Evolutionary conservation across 2,113 vertebrate species (phyloP).

Genomic region (Chinchilla lanigera): DNA sequence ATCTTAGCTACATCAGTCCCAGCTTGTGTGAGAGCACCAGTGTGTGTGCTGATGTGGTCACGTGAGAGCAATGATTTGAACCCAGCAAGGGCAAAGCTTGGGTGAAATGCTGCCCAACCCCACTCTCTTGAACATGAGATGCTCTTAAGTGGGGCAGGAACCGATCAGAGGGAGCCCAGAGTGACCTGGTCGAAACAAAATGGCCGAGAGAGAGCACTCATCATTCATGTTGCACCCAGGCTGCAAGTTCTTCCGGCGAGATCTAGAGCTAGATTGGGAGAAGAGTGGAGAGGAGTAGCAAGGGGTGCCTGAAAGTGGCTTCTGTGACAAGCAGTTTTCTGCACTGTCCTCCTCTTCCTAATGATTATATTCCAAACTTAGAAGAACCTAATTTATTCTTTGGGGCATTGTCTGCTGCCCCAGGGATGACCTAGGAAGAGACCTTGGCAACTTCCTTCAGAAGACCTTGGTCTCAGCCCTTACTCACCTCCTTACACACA

Average conservation of each 20-base stretch:
- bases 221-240: conserved; percentile 47
- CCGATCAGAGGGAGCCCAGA: not conserved
- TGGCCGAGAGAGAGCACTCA: conserved; percentile 19
- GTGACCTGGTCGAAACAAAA: conserved; percentile 42
- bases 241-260: conserved; percentile 12
- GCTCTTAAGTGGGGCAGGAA: conserved; percentile 53
- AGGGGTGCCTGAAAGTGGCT: not conserved
- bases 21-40: conserved; percentile 65
- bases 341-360: not conserved
- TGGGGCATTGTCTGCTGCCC: conserved; percentile 27
- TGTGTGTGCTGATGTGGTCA: conserved; percentile 69
- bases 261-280: not conserved
- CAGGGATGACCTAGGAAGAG: conserved; percentile 11
- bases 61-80: not conserved
- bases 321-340: not conserved
- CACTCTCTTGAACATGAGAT: conserved; percentile 38
- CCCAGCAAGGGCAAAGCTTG: conserved; percentile 44
- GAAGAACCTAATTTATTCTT: conserved; percentile 22
- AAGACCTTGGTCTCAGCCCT: not conserved
- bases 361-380: not conserved
- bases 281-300: not conserved
- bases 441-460: not conserved
- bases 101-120: conserved; percentile 20
- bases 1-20: conserved; percentile 76
- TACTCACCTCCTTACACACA: not conserved